These are phyloP conservation scores for Ctenomys sociabilis DNA, from an alignment of 2,113 vertebrate genomes.

Conservation along the genomic window DNA sequence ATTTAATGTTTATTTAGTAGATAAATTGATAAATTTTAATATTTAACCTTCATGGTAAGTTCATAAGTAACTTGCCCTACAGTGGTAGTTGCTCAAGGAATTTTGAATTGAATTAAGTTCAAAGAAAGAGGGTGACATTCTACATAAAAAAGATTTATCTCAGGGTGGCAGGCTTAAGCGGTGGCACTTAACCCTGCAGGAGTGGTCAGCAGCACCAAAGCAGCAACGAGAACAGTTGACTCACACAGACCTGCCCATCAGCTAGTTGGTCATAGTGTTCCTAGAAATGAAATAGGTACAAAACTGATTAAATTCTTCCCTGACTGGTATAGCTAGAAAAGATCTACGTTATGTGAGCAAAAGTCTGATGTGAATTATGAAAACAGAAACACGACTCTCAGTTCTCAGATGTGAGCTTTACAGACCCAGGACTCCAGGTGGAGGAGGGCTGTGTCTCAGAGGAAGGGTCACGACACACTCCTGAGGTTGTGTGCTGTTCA, in stretches of 20 bases:
- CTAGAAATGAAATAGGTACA: neutral
- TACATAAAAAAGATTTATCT: neutral
- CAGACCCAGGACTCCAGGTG: neutral
- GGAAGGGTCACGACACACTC: neutral
- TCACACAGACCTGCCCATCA: neutral
- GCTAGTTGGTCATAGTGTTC: neutral
- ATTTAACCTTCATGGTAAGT: neutral
- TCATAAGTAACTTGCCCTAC: constrained; percentile 2
- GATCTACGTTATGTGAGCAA: neutral
- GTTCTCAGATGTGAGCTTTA: neutral
- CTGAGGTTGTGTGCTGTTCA: neutral
- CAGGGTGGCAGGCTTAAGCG: neutral
- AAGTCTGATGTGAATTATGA: neutral
- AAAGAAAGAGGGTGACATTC: neutral
- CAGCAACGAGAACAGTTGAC: neutral
- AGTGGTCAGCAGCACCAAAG: neutral
- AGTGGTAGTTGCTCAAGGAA: neutral
- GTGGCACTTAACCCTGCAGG: neutral
- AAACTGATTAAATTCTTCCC: neutral
- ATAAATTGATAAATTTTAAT: neutral
- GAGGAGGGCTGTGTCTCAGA: neutral
- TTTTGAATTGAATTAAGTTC: neutral
- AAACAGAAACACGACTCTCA: neutral
- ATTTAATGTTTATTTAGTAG: constrained; percentile 4
- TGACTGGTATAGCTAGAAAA: neutral